A percentile compares a stretch with the other conserved stretches of the same genome.
These are phyloP conservation scores for Pocillopora meandrina DNA, from an alignment of 92 coral and sea anemone genomes.

Conservation along the genomic window DNA sequence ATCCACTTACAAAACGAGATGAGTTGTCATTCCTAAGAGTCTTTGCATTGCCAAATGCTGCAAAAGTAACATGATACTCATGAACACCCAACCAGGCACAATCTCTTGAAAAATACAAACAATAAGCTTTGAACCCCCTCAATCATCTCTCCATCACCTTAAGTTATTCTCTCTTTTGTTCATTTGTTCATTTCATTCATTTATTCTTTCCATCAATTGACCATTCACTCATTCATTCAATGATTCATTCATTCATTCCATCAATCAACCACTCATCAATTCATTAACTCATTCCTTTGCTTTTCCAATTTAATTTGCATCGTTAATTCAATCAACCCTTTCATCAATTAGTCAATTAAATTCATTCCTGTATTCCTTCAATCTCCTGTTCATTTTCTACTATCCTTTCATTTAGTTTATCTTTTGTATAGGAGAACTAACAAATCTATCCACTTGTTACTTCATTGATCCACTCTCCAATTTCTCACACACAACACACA, in stretches of 20 bases:
- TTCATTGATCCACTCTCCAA: too few species aligned
- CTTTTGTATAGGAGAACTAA: too few species aligned
- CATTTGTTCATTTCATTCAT: not conserved
- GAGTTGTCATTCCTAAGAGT: conserved; percentile 95
- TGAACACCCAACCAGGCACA: not conserved
- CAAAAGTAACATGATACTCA: not conserved
- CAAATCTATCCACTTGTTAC: too few species aligned
- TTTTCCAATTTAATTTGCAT: not conserved
- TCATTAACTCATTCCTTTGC: not conserved
- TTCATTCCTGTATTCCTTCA: too few species aligned
- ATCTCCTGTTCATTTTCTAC: too few species aligned
- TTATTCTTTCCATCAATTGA: not conserved
- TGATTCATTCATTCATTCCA: too few species aligned
- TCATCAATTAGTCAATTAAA: too few species aligned
- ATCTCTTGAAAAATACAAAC: not conserved
- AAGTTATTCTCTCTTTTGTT: not conserved
- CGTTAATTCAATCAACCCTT: too few species aligned
- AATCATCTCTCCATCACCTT: not conserved
- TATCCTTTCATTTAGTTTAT: too few species aligned
- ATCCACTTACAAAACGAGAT: conserved; percentile 91
- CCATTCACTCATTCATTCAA: not conserved
- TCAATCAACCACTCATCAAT: not conserved
- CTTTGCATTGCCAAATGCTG: conserved; percentile 99
- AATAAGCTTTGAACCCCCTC: not conserved
- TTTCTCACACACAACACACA: too few species aligned